Evolutionary conservation across 2,113 vertebrate genomes (phyloP).

Genomic region (Eidolon helvum): DNA sequence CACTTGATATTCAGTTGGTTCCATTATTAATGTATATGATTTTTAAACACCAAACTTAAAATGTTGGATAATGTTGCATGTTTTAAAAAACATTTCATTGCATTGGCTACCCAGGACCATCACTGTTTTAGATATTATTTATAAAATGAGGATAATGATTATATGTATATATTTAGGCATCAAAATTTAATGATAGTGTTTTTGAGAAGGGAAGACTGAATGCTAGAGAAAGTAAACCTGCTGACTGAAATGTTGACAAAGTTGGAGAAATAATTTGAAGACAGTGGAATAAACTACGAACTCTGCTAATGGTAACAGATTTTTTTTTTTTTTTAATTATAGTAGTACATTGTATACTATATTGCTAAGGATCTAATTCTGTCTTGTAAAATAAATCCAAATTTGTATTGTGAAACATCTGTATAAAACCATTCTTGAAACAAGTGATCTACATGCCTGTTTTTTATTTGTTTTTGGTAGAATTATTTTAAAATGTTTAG

Average conservation of each 20-base stretch:
- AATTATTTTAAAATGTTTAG: slow-evolving; percentile 51
- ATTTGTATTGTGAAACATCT: slow-evolving; percentile 56
- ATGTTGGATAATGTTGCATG: slow-evolving; percentile 37
- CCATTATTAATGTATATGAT: slow-evolving; percentile 19
- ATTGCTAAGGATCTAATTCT: slow-evolving; percentile 52
- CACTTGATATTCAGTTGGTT: neutral
- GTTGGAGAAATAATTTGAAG: neutral
- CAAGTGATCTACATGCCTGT: slow-evolving; percentile 26
- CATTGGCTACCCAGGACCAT: slow-evolving; percentile 51
- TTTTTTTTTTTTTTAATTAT: neutral
- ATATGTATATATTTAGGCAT: slow-evolving; percentile 52
- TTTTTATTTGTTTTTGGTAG: slow-evolving; percentile 59
- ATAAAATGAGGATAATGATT: slow-evolving; percentile 27
- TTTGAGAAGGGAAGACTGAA: neutral
- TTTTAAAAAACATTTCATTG: slow-evolving; percentile 22
- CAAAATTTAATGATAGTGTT: neutral
- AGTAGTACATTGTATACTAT: neutral
- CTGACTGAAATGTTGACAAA: slow-evolving; percentile 35
- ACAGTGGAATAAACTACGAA: neutral
- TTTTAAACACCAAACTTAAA: slow-evolving; percentile 62
- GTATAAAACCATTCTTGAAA: slow-evolving; percentile 64
- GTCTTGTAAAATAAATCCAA: slow-evolving; percentile 23
- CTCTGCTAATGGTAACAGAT: slow-evolving; percentile 7
- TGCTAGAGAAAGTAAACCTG: neutral
- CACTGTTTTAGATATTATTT: slow-evolving; percentile 2